A percentile compares a stretch with the other conserved stretches of the same genome.
These are phyloP conservation scores for Amblyjoppa fuscipennis DNA, from an alignment of 2,888 invertebrate genomes.

Conservation along the genomic window DNA sequence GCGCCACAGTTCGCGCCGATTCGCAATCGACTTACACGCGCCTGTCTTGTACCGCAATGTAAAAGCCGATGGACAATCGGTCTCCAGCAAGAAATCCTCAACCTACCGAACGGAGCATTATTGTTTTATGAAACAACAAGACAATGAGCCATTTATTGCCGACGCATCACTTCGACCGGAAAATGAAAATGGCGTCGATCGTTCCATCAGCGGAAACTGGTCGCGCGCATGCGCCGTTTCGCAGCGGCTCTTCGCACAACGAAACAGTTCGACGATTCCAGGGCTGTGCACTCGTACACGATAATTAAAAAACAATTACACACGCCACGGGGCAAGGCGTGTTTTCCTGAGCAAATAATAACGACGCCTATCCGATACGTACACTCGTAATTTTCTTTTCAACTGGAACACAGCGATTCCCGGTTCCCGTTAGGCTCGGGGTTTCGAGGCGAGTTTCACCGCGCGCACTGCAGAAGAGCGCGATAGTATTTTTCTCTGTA, in stretches of 20 bases:
- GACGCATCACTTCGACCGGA: too few species aligned
- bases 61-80: too few species aligned
- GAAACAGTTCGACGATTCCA: slow-evolving; percentile 34
- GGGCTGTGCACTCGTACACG: slow-evolving; percentile 38
- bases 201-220: not conserved
- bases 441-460: slow-evolving; percentile 23
- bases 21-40: slow-evolving; percentile 14
- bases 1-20: not conserved
- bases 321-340: not conserved
- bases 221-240: not conserved
- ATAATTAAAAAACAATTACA: slow-evolving; percentile 53
- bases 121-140: too few species aligned
- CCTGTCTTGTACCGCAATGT: not conserved
- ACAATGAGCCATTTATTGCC: too few species aligned
- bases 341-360: slow-evolving; percentile 35
- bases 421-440: slow-evolving; percentile 49
- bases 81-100: too few species aligned
- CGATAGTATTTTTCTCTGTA: slow-evolving; percentile 10
- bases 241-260: slow-evolving; percentile 6
- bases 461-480: not conserved
- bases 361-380: slow-evolving; percentile 17
- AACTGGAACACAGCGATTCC: slow-evolving; percentile 20
- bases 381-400: slow-evolving; percentile 56
- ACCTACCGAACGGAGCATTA: too few species aligned
- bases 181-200: not conserved